Evolutionary conservation across 1,140 invertebrate species (phyloP).

Genomic region (Frieseomelitta varia): DNA sequence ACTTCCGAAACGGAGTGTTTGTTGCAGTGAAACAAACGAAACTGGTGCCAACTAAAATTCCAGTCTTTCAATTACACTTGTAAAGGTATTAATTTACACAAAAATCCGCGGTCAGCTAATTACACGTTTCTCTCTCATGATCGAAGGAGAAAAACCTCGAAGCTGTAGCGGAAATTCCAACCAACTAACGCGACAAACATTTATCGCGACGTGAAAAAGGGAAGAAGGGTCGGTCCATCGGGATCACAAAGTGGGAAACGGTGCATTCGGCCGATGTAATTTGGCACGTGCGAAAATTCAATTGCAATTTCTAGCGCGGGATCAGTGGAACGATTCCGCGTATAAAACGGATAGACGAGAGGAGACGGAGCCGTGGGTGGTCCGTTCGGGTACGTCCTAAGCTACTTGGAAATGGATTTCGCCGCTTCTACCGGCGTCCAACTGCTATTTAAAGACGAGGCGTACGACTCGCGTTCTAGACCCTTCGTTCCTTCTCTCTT

Average conservation of each 20-base stretch:
- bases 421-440: conserved; percentile 54
- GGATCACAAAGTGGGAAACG: background rate
- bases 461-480: conserved; percentile 33
- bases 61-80: too few relatives aligned
- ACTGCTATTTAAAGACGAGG: conserved; percentile 69
- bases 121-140: background rate
- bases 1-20: too few relatives aligned
- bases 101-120: too few relatives aligned
- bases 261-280: background rate
- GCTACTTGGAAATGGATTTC: conserved; percentile 71
- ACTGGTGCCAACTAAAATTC: too few relatives aligned
- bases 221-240: background rate
- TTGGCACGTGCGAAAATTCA: conserved; percentile 13
- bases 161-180: background rate
- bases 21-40: too few relatives aligned
- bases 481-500: conserved; percentile 1
- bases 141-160: background rate
- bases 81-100: too few relatives aligned
- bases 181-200: background rate
- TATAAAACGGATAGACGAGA: conserved; percentile 17
- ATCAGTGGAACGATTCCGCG: background rate
- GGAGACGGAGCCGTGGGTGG: conserved; percentile 59
- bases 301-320: conserved; percentile 1
- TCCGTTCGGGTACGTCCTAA: conserved; percentile 52
- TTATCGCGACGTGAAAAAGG: background rate